Conservation (phyloP, 2,113 vertebrate genomes). For the Vicugna pacos region DNA sequence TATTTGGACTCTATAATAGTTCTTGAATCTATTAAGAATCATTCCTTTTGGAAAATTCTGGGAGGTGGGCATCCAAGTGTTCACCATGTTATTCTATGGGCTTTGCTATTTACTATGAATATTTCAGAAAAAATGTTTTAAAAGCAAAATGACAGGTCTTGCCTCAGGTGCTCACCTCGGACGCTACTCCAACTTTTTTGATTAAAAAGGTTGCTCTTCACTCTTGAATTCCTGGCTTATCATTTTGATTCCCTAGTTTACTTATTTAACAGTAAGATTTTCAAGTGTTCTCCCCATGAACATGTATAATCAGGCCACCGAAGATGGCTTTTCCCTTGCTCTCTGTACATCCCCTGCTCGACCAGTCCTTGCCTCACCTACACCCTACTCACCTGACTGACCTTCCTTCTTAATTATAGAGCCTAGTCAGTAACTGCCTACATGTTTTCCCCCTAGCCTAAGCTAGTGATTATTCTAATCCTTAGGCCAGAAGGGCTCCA, state of each 20-base stretch:
- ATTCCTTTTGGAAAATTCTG: background rate
- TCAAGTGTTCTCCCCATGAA: background rate
- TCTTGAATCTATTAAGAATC: background rate
- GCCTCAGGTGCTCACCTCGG: background rate
- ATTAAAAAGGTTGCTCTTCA: background rate
- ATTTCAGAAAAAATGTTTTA: background rate
- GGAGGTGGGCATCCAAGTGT: background rate
- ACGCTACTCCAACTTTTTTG: background rate
- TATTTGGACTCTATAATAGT: background rate
- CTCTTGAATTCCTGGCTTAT: background rate
- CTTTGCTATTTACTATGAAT: background rate
- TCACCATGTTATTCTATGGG: background rate
- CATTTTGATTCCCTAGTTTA: background rate
- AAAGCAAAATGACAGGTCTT: background rate
- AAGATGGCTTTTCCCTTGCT: background rate
- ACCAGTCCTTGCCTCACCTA: background rate
- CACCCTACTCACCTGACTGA: background rate
- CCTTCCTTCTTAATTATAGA: background rate
- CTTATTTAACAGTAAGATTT: background rate
- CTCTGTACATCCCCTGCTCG: background rate
- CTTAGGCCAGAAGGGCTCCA: background rate
- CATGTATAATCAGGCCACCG: background rate
- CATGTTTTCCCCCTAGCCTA: background rate
- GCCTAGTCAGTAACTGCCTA: background rate
- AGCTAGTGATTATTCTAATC: background rate